These are phyloP conservation scores for Hypothenemus hampei DNA, from an alignment of 1,140 invertebrate species.

Conservation along the genomic window DNA sequence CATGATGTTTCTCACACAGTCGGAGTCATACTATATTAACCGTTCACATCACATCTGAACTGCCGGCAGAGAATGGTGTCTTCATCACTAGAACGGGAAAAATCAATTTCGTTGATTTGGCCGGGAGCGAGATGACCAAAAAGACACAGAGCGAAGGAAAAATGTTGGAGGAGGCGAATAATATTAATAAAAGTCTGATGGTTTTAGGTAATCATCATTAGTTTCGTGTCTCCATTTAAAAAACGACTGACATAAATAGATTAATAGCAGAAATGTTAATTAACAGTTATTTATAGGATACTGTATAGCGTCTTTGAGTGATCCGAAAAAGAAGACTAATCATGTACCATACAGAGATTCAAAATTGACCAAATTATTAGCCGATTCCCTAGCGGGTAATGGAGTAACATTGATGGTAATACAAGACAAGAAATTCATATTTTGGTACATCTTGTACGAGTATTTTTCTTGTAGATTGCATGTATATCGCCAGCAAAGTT, in stretches of 20 bases:
- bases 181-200: conserved; percentile 94
- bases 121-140: conserved; percentile 91
- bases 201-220: conserved; percentile 68
- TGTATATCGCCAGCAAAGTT: conserved; percentile 81
- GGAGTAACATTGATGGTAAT: conserved; percentile 88
- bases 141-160: conserved; percentile 89
- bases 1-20: conserved; percentile 33
- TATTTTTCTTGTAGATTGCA: conserved; percentile 77
- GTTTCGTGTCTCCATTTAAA: background rate
- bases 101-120: conserved; percentile 91
- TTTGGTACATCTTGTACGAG: no score
- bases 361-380: conserved; percentile 86
- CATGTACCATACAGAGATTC: conserved; percentile 93
- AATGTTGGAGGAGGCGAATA: conserved; percentile 88
- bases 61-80: conserved; percentile 76
- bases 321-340: conserved; percentile 70
- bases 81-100: conserved; percentile 84
- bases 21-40: conserved; percentile 93
- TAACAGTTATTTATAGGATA: conserved; percentile 62
- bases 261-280: conserved; percentile 1
- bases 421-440: background rate
- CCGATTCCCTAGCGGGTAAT: conserved; percentile 91
- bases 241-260: background rate
- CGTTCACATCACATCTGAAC: conserved; percentile 76
- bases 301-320: conserved; percentile 87